Percentiles rank a stretch among this genome's conserved stretches.
Evolutionary conservation across 2,888 invertebrate species (phyloP).

Genomic region (Ophion slaviceki): DNA sequence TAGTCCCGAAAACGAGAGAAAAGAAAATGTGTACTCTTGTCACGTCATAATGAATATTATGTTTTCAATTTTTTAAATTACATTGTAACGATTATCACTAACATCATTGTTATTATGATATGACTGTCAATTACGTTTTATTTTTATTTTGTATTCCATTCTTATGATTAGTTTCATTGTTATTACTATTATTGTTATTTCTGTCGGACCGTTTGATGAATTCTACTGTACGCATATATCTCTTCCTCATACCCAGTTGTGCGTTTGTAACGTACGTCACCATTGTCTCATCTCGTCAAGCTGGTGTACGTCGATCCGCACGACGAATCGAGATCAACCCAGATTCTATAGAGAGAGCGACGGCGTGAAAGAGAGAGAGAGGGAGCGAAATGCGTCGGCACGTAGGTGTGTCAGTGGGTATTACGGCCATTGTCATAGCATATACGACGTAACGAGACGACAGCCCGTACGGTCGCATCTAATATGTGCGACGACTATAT

Average conservation of each 20-base stretch:
- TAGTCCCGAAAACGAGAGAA: no score
- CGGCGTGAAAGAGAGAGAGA: no score
- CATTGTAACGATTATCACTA: no score
- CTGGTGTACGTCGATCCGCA: slow-evolving; percentile 23
- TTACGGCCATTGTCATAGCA: slow-evolving; percentile 69
- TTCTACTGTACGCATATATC: neutral
- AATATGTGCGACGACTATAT: neutral
- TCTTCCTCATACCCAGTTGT: neutral
- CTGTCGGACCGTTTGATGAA: no score
- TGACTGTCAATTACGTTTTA: no score
- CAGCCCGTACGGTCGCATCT: slow-evolving; percentile 4
- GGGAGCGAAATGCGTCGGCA: slow-evolving; percentile 4
- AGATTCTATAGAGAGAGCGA: slow-evolving; percentile 40
- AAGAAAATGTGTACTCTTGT: no score
- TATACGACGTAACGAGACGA: slow-evolving; percentile 59
- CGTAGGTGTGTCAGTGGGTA: slow-evolving; percentile 70
- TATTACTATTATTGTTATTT: neutral
- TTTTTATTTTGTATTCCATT: no score
- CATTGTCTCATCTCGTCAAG: slow-evolving; percentile 35
- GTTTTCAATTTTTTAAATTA: no score
- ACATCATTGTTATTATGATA: no score
- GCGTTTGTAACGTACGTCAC: slow-evolving; percentile 24
- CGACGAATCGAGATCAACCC: slow-evolving; percentile 41
- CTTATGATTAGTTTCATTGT: no score
- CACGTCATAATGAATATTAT: no score